A percentile compares a stretch with the other conserved stretches of the same genome.
These are phyloP conservation scores for Atractosteus spatula DNA, from an alignment of 2,113 vertebrate genomes.

Conservation along the genomic window DNA sequence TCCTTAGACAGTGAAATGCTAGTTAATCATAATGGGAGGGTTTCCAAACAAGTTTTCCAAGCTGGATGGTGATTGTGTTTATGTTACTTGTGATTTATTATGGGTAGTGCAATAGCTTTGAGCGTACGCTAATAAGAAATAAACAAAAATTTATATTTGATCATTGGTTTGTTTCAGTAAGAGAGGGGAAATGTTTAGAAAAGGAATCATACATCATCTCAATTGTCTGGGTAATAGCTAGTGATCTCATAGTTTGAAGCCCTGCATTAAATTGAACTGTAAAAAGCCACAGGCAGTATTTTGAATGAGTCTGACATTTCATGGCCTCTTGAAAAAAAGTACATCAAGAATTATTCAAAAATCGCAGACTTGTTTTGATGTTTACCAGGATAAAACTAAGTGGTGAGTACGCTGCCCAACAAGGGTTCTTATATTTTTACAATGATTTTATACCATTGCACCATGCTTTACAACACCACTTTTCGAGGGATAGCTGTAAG, in stretches of 20 bases:
- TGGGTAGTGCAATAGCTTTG: conserved; percentile 41
- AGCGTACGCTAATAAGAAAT: conserved; percentile 44
- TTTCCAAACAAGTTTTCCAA: conserved; percentile 22
- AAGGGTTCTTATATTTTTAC: too few relatives aligned
- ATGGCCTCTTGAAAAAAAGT: background rate
- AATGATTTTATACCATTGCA: too few relatives aligned
- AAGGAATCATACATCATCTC: conserved; percentile 47
- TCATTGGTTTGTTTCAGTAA: conserved; percentile 61
- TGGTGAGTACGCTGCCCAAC: too few relatives aligned
- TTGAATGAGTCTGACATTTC: background rate
- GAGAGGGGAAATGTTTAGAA: conserved; percentile 46
- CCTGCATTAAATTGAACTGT: conserved; percentile 16
- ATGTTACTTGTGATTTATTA: conserved; percentile 59
- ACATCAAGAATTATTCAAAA: background rate
- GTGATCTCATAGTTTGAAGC: conserved; percentile 52
- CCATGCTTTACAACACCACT: too few relatives aligned
- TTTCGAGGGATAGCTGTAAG: too few relatives aligned
- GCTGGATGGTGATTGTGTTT: conserved; percentile 57
- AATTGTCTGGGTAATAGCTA: conserved; percentile 41
- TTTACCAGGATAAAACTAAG: background rate
- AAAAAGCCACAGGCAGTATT: conserved; percentile 1
- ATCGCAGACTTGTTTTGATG: background rate
- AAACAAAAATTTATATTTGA: conserved; percentile 44
- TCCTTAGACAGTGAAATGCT: background rate
- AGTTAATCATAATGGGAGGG: conserved; percentile 48